Evolutionary conservation across 2,888 invertebrate species (phyloP).

Genomic region (Catocala nupta): DNA sequence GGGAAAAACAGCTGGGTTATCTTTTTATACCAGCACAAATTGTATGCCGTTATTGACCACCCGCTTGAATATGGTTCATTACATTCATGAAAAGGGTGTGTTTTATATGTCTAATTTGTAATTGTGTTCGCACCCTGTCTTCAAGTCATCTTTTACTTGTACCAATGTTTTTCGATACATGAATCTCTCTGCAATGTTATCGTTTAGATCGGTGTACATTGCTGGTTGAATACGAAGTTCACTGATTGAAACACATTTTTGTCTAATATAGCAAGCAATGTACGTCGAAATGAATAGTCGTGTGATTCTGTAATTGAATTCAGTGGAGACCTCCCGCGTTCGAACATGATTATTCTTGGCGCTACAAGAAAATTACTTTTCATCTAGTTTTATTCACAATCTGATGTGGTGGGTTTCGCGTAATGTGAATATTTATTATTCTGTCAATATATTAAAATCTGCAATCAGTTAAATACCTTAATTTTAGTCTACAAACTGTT

Average conservation of each 20-base stretch:
- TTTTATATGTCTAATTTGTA: slow-evolving; percentile 74
- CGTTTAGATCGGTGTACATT: slow-evolving; percentile 36
- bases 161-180: slow-evolving; percentile 23
- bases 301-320: slow-evolving; percentile 7
- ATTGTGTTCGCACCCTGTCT: slow-evolving; percentile 76
- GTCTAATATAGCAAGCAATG: slow-evolving; percentile 30
- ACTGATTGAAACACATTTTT: background rate
- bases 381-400: slow-evolving; percentile 59
- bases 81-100: slow-evolving; percentile 75
- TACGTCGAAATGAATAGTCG: background rate
- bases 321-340: slow-evolving; percentile 57
- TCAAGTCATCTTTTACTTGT: slow-evolving; percentile 59
- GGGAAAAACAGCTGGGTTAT: slow-evolving; percentile 42
- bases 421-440: slow-evolving; percentile 8
- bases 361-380: slow-evolving; percentile 59
- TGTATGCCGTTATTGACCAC: slow-evolving; percentile 73
- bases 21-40: slow-evolving; percentile 80
- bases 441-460: background rate
- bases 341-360: slow-evolving; percentile 56
- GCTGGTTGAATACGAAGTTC: slow-evolving; percentile 16
- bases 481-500: background rate
- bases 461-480: background rate
- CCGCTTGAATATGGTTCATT: slow-evolving; percentile 83
- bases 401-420: slow-evolving; percentile 29
- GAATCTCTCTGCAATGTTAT: background rate